Percentiles rank a stretch among this genome's conserved stretches.
Evolutionary conservation across 2,888 invertebrate genomes (phyloP).

Genomic region (Pollenia griseotomentosa): DNA sequence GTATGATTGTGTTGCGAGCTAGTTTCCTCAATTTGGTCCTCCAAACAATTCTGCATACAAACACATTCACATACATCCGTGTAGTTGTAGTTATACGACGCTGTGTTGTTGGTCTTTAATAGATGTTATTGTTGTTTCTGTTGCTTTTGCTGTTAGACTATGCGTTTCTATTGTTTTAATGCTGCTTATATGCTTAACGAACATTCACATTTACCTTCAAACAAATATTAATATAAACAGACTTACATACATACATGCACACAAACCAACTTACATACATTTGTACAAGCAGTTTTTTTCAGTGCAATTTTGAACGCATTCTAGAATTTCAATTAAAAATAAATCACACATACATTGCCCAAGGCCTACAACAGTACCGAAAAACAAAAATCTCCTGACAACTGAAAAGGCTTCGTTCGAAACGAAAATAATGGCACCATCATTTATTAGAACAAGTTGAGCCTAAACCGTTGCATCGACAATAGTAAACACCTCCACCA

Average conservation of each 20-base stretch:
- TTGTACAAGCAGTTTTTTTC: conserved; percentile 44
- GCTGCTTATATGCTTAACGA: conserved; percentile 72
- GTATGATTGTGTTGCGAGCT: conserved; percentile 38
- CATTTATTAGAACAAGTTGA: conserved; percentile 72
- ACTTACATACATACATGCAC: background rate
- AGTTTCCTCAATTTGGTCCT: conserved; percentile 72
- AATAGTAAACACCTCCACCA: conserved; percentile 66
- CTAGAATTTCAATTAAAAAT: conserved; percentile 84
- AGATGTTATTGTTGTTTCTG: conserved; percentile 52
- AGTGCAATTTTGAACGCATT: conserved; percentile 81
- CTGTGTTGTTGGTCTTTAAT: conserved; percentile 62
- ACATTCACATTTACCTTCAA: conserved; percentile 33
- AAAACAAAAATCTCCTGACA: conserved; percentile 72
- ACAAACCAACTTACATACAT: background rate
- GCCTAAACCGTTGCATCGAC: conserved; percentile 72
- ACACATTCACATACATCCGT: conserved; percentile 52
- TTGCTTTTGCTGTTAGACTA: conserved; percentile 47
- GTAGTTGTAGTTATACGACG: conserved; percentile 53
- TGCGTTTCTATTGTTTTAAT: conserved; percentile 73
- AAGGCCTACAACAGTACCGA: conserved; percentile 63
- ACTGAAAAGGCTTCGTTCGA: conserved; percentile 72
- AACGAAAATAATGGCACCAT: conserved; percentile 72
- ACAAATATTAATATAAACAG: conserved; percentile 8
- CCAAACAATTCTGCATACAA: conserved; percentile 45
- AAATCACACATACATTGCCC: conserved; percentile 82